Percentiles rank a stretch among this genome's conserved stretches.
Conservation (phyloP, 2,888 invertebrate genomes). For the Clitarchus hookeri region DNA sequence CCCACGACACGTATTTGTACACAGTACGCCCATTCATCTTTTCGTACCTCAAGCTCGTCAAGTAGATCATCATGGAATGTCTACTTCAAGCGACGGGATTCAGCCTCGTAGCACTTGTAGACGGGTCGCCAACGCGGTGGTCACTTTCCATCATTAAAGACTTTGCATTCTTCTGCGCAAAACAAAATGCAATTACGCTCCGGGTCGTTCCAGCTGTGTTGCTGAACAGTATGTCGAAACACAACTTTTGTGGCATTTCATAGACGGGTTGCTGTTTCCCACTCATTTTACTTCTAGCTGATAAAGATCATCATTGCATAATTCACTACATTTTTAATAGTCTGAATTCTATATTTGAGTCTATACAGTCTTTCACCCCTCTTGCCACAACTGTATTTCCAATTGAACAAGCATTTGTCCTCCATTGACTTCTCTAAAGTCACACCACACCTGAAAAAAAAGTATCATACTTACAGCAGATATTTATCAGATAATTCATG, state of each 20-base stretch:
- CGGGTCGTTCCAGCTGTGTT: not conserved
- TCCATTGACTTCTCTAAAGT: not conserved
- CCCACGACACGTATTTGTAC: too few relatives aligned
- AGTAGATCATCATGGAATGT: not conserved
- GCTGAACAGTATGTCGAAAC: not conserved
- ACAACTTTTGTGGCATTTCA: conserved; percentile 12
- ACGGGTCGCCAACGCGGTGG: not conserved
- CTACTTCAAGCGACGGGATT: not conserved
- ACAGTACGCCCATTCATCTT: not conserved
- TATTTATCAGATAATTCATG: too few relatives aligned
- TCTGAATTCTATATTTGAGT: not conserved
- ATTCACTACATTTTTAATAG: not conserved
- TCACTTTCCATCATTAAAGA: not conserved
- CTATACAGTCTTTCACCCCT: not conserved
- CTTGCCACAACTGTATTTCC: too few relatives aligned
- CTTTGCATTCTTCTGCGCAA: not conserved
- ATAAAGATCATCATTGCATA: not conserved
- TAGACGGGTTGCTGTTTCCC: not conserved
- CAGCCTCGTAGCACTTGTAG: not conserved
- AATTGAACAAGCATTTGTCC: too few relatives aligned
- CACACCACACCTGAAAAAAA: not conserved
- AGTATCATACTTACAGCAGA: not conserved
- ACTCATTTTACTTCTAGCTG: not conserved
- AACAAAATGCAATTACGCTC: not conserved
- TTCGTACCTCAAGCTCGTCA: not conserved